These are phyloP conservation scores for Manacus vitellinus DNA, from an alignment of 2,113 vertebrate species.

Conservation along the genomic window DNA sequence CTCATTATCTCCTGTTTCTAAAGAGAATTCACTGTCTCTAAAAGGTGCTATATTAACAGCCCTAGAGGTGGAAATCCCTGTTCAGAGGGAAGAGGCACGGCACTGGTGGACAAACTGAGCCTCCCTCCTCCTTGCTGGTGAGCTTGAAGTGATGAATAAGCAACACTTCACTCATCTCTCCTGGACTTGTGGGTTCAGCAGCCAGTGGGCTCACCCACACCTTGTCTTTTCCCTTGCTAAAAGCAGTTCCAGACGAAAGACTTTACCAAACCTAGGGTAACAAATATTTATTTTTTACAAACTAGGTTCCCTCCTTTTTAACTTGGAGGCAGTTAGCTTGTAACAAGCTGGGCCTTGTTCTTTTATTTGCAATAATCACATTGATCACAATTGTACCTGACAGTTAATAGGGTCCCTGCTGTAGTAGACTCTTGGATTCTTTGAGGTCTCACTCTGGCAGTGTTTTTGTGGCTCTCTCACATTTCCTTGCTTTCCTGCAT, in stretches of 20 bases:
- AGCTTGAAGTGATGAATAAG: not conserved
- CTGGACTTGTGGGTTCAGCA: not conserved
- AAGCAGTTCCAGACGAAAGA: not conserved
- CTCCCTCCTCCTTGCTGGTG: not conserved
- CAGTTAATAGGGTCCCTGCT: not conserved
- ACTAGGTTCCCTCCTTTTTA: not conserved
- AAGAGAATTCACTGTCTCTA: not conserved
- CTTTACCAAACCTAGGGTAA: not conserved
- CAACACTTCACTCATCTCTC: not conserved
- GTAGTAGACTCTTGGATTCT: not conserved
- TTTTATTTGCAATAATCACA: not conserved
- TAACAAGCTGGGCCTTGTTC: not conserved
- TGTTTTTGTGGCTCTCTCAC: not conserved
- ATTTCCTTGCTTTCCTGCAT: not conserved
- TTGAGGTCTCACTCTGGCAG: not conserved
- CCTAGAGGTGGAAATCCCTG: slow-evolving; percentile 7
- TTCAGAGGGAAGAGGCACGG: not conserved
- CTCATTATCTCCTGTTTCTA: slow-evolving; percentile 43
- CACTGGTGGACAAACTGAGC: not conserved
- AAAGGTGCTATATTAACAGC: slow-evolving; percentile 4
- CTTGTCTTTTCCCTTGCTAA: not conserved
- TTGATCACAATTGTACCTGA: not conserved
- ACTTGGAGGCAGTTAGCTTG: not conserved
- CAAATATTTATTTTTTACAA: not conserved
- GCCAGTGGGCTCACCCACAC: not conserved